A percentile compares a stretch with the other conserved stretches of the same genome.
Evolutionary conservation across 2,888 invertebrate species (phyloP).

Genomic region (Mesochorus sp.): DNA sequence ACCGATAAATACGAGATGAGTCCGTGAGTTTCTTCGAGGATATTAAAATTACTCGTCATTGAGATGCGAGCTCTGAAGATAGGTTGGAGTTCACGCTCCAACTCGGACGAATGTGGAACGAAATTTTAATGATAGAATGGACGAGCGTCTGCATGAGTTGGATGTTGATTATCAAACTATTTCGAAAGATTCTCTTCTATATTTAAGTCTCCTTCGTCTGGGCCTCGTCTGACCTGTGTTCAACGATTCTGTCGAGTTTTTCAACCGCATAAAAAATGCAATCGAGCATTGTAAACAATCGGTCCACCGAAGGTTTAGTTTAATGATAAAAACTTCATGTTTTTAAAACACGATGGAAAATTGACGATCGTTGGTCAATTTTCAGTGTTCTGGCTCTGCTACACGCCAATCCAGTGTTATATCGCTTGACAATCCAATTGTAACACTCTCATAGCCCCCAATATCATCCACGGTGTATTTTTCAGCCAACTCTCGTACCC

Average conservation of each 20-base stretch:
- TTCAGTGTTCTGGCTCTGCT: no score
- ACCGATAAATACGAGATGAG: not conserved
- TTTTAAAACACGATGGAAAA: no score
- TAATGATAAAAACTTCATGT: no score
- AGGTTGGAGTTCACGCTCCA: not conserved
- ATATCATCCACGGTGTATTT: no score
- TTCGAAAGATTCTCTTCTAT: not conserved
- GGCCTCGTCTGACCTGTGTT: not conserved
- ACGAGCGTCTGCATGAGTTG: not conserved
- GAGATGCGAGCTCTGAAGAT: not conserved
- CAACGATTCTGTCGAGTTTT: no score
- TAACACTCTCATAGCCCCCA: not conserved
- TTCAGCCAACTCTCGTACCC: not conserved
- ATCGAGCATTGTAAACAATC: no score
- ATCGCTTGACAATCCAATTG: not conserved
- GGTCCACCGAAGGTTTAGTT: no score
- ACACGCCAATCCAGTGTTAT: not conserved
- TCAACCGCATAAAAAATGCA: no score
- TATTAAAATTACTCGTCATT: no score
- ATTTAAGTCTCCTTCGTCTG: not conserved
- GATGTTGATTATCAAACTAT: not conserved
- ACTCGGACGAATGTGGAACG: slow-evolving; percentile 20
- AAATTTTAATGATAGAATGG: not conserved
- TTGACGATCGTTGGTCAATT: no score
- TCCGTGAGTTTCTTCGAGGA: not conserved